A percentile compares a stretch with the other conserved stretches of the same genome.
phyloP scores from a whole-genome alignment of 1,140 invertebrate genomes.

The Leptoteleia sp. region DNA sequence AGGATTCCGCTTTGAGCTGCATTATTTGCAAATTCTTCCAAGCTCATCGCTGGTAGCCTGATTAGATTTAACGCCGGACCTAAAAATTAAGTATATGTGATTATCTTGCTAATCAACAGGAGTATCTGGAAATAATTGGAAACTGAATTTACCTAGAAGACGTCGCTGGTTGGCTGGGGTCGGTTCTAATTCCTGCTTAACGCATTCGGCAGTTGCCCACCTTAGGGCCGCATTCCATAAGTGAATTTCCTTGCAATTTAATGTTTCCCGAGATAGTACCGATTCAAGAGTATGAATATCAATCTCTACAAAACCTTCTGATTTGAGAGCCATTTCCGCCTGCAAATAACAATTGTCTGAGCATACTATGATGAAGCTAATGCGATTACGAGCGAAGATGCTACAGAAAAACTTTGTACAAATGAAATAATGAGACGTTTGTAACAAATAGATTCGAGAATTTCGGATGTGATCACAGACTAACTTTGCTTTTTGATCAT shows the following conservation, averaged over 20 bases:
- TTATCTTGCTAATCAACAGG: too few species aligned
- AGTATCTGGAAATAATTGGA: too few species aligned
- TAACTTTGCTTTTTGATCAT: slow-evolving; percentile 35
- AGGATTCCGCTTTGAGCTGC: slow-evolving; percentile 93
- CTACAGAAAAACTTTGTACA: slow-evolving; percentile 59
- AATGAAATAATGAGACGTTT: slow-evolving; percentile 57
- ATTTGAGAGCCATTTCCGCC: slow-evolving; percentile 95
- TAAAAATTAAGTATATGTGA: slow-evolving; percentile 79
- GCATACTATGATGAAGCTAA: slow-evolving; percentile 52
- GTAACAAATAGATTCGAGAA: slow-evolving; percentile 40
- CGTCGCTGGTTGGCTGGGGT: slow-evolving; percentile 84
- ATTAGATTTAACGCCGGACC: slow-evolving; percentile 91
- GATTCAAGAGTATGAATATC: slow-evolving; percentile 93
- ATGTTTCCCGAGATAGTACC: slow-evolving; percentile 92
- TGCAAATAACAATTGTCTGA: slow-evolving; percentile 80
- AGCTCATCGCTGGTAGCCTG: slow-evolving; percentile 93
- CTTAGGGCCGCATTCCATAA: slow-evolving; percentile 93
- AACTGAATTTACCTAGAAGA: slow-evolving; percentile 74
- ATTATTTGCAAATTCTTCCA: slow-evolving; percentile 95
- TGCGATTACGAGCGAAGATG: slow-evolving; percentile 24
- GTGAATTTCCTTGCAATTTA: slow-evolving; percentile 95
- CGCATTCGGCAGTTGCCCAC: slow-evolving; percentile 93
- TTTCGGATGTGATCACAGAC: slow-evolving; percentile 34
- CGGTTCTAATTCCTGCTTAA: slow-evolving; percentile 88
- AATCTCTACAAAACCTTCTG: slow-evolving; percentile 96